Conservation (phyloP, 2,113 vertebrate genomes). For the Pterocles burchelli region DNA sequence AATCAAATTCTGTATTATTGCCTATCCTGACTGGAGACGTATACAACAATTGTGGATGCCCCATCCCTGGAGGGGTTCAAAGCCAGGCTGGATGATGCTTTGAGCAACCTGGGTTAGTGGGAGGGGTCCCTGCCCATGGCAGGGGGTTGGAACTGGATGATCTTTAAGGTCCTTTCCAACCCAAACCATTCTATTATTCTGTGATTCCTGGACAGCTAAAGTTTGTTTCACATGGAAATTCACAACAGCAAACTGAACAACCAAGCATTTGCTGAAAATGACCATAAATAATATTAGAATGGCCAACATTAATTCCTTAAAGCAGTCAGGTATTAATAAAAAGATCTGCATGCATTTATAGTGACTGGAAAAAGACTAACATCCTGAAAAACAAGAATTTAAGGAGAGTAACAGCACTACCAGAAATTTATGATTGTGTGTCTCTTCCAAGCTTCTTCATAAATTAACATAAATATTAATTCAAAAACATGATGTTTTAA, state of each 20-base stretch:
- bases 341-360: background rate
- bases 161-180: too few relatives aligned
- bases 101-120: too few relatives aligned
- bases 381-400: background rate
- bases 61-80: too few relatives aligned
- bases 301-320: background rate
- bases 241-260: background rate
- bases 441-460: background rate
- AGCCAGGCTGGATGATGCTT: too few relatives aligned
- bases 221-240: background rate
- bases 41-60: background rate
- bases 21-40: background rate
- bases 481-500: slow-evolving; percentile 25
- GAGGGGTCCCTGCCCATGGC: too few relatives aligned
- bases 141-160: too few relatives aligned
- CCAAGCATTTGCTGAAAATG: background rate
- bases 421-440: background rate
- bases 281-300: background rate
- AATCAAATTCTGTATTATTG: background rate
- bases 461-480: slow-evolving; percentile 12
- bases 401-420: background rate
- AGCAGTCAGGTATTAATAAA: background rate
- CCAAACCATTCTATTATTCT: too few relatives aligned
- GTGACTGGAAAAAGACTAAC: background rate
- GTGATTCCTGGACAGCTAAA: background rate